phyloP scores from a whole-genome alignment of 2,113 vertebrate genomes.

The Carollia perspicillata region DNA sequence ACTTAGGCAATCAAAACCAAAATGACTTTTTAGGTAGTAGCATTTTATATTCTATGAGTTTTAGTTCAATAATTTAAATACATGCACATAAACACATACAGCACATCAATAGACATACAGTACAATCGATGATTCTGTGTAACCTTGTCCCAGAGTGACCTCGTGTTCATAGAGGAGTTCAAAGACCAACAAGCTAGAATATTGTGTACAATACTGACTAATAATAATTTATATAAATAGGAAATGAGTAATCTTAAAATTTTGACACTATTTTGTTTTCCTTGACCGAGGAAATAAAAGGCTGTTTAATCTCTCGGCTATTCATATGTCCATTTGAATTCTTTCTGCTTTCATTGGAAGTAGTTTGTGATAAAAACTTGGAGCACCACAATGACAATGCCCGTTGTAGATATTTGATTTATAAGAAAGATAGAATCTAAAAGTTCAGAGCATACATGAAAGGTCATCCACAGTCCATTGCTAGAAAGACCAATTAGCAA shows the following conservation, averaged over 20 bases:
- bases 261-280: not conserved
- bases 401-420: not conserved
- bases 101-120: no score
- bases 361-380: not conserved
- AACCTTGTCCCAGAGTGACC: accelerated
- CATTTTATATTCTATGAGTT: not conserved
- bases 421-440: not conserved
- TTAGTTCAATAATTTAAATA: not conserved
- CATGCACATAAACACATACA: no score
- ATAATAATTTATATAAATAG: not conserved
- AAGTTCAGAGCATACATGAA: not conserved
- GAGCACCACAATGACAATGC: not conserved
- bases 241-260: not conserved
- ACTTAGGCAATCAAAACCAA: not conserved
- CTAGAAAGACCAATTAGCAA: not conserved
- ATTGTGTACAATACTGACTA: not conserved
- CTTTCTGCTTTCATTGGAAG: not conserved
- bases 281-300: not conserved
- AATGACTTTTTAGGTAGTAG: not conserved
- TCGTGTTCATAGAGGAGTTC: not conserved
- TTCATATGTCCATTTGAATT: not conserved
- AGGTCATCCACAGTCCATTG: not conserved
- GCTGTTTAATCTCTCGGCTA: not conserved
- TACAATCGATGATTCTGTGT: not conserved
- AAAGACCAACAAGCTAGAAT: not conserved